Evolutionary conservation across 2,113 vertebrate species (phyloP).

Genomic region (Diphyllodes magnificus): DNA sequence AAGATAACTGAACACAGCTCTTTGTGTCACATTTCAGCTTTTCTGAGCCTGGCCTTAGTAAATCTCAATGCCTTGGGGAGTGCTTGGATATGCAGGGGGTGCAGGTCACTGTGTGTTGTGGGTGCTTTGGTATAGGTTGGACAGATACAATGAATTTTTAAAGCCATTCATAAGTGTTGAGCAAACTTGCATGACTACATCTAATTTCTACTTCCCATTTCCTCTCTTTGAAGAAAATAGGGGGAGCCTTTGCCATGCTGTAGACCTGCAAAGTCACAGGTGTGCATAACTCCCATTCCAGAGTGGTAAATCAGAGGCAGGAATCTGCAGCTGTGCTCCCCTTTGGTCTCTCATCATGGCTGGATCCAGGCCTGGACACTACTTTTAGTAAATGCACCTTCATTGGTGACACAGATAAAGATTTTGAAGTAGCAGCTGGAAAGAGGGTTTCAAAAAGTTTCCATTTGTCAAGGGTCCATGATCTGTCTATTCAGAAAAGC

Average conservation of each 20-base stretch:
- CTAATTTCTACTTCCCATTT: background rate
- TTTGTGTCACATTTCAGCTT: background rate
- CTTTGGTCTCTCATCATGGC: background rate
- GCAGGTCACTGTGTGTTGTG: background rate
- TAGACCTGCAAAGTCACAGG: background rate
- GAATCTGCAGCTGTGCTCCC: background rate
- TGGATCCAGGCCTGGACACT: background rate
- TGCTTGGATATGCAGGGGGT: accelerated
- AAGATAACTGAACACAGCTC: background rate
- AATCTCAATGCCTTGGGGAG: accelerated
- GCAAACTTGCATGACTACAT: background rate
- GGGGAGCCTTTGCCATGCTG: background rate
- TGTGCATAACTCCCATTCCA: background rate
- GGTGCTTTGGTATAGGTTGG: background rate
- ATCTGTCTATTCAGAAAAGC: background rate
- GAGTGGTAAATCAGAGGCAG: background rate
- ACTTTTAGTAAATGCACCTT: background rate
- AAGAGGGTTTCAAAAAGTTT: background rate
- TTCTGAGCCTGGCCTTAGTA: background rate
- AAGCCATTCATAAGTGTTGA: background rate
- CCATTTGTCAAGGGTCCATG: accelerated
- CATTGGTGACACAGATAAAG: background rate
- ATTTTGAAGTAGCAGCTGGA: background rate
- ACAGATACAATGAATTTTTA: background rate
- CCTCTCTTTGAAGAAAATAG: background rate